These are phyloP conservation scores for Meloe dianella DNA, from an alignment of 2,888 invertebrate genomes.

Conservation along the genomic window DNA sequence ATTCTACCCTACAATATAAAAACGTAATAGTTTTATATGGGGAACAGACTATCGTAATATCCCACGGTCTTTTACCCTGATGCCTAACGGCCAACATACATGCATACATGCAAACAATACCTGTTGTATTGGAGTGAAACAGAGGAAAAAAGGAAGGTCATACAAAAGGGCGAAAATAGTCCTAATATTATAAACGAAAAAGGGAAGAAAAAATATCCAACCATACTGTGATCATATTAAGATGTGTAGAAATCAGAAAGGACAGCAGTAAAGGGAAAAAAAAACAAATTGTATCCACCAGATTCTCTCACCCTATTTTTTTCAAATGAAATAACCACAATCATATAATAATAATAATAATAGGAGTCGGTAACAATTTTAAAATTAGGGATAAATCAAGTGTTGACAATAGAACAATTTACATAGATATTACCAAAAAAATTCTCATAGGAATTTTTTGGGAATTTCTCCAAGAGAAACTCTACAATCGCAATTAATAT, in stretches of 20 bases:
- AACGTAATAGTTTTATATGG: constrained; percentile 33
- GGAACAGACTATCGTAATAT: constrained; percentile 46
- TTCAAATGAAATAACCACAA: not conserved
- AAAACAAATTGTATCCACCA: not conserved
- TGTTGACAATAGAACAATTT: constrained; percentile 1
- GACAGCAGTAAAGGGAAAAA: no score
- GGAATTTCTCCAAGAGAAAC: not conserved
- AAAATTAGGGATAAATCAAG: constrained; percentile 3
- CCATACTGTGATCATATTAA: constrained; percentile 25
- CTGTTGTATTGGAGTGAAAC: constrained; percentile 37
- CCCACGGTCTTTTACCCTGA: constrained; percentile 53
- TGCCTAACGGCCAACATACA: constrained; percentile 48
- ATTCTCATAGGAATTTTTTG: not conserved
- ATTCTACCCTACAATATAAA: constrained; percentile 36
- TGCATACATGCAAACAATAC: constrained; percentile 34
- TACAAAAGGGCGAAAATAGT: not conserved
- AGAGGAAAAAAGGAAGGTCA: not conserved
- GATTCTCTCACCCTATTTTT: constrained; percentile 4
- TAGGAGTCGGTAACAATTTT: constrained; percentile 1
- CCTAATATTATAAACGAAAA: not conserved
- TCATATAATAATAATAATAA: not conserved
- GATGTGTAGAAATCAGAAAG: constrained; percentile 17
- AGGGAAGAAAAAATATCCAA: not conserved
- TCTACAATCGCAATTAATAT: not conserved
- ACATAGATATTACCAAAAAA: not conserved